Percentiles rank a stretch among this genome's conserved stretches.
Conservation (phyloP, 2,797 vertebrate genomes). For the Anguilla pacifica region DNA sequence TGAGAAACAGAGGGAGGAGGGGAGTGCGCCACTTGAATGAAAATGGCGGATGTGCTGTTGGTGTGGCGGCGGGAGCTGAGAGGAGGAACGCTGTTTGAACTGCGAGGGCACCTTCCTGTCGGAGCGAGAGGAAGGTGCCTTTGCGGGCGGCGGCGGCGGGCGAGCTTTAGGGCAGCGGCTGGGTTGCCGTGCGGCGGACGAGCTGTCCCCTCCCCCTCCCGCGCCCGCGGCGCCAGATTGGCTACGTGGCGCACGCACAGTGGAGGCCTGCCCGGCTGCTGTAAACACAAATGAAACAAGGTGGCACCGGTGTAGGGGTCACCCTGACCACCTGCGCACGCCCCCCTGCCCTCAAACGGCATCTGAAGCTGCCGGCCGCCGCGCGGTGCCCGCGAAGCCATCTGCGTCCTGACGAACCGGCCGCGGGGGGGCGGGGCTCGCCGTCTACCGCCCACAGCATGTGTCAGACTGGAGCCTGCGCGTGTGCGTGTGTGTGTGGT, state of each 20-base stretch:
- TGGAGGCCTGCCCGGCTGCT: not conserved
- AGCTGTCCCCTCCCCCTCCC: not conserved
- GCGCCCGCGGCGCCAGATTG: not conserved
- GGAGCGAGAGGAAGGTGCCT: constrained; percentile 47
- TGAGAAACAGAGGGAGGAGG: constrained; percentile 35
- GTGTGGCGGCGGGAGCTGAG: constrained; percentile 42
- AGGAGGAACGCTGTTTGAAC: constrained; percentile 48
- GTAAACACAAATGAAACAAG: constrained; percentile 5
- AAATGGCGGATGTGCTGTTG: constrained; percentile 51
- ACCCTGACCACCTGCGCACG: constrained; percentile 37
- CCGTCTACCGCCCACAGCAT: not conserved
- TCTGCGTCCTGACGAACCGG: constrained; percentile 49
- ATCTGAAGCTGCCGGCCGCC: constrained; percentile 48
- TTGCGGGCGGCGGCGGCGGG: not conserved
- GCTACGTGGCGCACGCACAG: not conserved
- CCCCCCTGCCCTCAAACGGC: constrained; percentile 40
- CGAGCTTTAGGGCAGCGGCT: not conserved
- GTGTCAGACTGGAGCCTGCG: not conserved
- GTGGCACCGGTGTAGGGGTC: not conserved
- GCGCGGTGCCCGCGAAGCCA: constrained; percentile 37
- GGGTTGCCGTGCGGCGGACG: not conserved
- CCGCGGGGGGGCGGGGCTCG: constrained; percentile 32
- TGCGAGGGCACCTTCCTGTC: constrained; percentile 59
- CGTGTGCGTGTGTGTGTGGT: not conserved
- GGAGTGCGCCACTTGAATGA: constrained; percentile 45